phyloP scores from a whole-genome alignment of 64 coral and sea anemone genomes.

The Dendrophyllia cribrosa region DNA sequence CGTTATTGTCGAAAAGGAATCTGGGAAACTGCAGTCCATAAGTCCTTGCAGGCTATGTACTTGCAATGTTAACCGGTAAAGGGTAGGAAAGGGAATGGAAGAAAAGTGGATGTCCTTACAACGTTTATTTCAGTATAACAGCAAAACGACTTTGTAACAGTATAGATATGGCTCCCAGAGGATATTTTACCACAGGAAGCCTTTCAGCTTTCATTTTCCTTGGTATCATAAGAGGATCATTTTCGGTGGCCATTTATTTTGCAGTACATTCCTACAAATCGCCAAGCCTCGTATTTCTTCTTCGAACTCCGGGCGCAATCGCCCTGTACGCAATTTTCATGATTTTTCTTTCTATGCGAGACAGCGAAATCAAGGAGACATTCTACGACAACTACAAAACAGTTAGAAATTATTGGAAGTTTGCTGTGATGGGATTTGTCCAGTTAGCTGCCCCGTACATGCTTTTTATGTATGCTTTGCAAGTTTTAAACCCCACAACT shows the following conservation, averaged over 20 bases:
- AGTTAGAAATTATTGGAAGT: constrained; percentile 71
- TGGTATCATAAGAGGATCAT: constrained; percentile 90
- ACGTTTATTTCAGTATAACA: too few species aligned
- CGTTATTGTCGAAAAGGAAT: too few species aligned
- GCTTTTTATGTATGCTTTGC: constrained; percentile 89
- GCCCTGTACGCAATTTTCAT: constrained; percentile 64
- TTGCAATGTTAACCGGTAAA: not conserved
- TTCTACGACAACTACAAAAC: constrained; percentile 70
- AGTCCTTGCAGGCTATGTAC: too few species aligned
- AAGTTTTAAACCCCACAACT: constrained; percentile 82
- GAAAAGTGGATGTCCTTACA: too few species aligned
- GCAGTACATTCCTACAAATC: constrained; percentile 78
- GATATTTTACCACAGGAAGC: constrained; percentile 77
- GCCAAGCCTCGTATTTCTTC: constrained; percentile 89
- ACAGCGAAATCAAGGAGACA: constrained; percentile 66
- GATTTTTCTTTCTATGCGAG: constrained; percentile 40
- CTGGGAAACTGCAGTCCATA: too few species aligned
- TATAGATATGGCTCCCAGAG: constrained; percentile 62
- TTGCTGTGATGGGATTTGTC: constrained; percentile 88
- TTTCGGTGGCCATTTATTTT: constrained; percentile 79
- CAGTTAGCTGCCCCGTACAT: constrained; percentile 94
- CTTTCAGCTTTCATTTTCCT: constrained; percentile 79
- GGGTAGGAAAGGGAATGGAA: not conserved
- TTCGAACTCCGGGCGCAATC: constrained; percentile 93
- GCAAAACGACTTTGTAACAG: too few species aligned